phyloP scores from a whole-genome alignment of 2,797 vertebrate species.

The Hapalemur alaotrensis region DNA sequence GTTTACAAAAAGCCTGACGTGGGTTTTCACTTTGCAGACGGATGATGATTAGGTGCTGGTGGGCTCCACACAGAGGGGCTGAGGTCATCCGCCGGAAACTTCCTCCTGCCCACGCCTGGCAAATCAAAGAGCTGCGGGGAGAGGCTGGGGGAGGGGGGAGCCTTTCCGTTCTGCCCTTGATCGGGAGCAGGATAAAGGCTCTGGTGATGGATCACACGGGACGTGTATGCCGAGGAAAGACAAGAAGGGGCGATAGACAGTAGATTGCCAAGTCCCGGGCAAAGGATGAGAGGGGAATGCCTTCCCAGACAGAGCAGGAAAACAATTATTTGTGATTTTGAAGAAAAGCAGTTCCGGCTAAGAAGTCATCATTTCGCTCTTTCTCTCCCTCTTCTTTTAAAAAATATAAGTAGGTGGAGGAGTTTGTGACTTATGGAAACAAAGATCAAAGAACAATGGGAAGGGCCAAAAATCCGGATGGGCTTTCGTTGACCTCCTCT shows the following conservation, averaged over 20 bases:
- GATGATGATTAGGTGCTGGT: background rate
- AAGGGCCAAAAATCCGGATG: background rate
- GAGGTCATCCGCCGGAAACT: slow-evolving; percentile 60
- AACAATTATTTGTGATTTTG: slow-evolving; percentile 66
- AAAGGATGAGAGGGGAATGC: slow-evolving; percentile 48
- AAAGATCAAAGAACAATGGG: slow-evolving; percentile 64
- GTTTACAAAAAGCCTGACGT: background rate
- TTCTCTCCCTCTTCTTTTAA: slow-evolving; percentile 25
- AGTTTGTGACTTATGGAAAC: slow-evolving; percentile 59
- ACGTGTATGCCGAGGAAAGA: background rate
- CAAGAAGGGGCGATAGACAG: background rate
- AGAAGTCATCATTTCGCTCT: slow-evolving; percentile 64
- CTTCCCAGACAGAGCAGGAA: slow-evolving; percentile 57
- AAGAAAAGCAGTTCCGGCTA: slow-evolving; percentile 75
- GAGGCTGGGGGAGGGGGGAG: slow-evolving; percentile 59
- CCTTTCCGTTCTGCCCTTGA: slow-evolving; percentile 44
- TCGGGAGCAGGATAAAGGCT: slow-evolving; percentile 40
- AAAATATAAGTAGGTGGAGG: slow-evolving; percentile 53
- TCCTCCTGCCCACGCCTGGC: slow-evolving; percentile 57
- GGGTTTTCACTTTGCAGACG: background rate
- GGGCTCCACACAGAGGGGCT: background rate
- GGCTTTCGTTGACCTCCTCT: background rate
- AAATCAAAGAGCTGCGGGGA: slow-evolving; percentile 66
- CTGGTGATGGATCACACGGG: slow-evolving; percentile 29
- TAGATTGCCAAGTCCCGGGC: background rate